Base-by-base conservation (phyloP, 2,888 invertebrate species). In the Watsonalla binaria region DNA sequence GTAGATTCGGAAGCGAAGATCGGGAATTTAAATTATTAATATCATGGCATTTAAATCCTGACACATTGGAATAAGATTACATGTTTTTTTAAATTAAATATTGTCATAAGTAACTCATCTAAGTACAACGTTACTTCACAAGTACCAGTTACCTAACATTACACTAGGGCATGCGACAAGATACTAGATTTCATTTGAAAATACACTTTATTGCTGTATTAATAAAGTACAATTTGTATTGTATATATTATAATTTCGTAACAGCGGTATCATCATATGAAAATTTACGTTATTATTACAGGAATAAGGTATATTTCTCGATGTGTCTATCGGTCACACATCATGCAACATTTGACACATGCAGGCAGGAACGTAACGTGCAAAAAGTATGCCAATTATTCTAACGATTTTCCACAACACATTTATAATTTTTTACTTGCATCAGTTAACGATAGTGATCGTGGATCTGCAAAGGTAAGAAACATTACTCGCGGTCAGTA, bases 291-390 rank as follows among this genome's bases (percentile, higher is more conserved):
- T 42, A 42, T 11, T 2, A 2, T 5, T 1, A 11, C 5, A 8
- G 11, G 4, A 42, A 42, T 42, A 42, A 42, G 42, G 11, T 5
- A 42, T 0, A 42, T 4, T 42, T 11, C 11, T 8, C 42, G 42
- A 42, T 42, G 42, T 11, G 42, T 42, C 42, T 42, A 42, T 51
- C 6, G 15, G 47, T 47, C 34, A 45, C 54, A 47, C 42, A 13
- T 11, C 54, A 52, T 35, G 47, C 60, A 49, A 51, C 14, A 51
- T 51, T 51, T 57, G 60, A 51, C 63, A 62, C 58, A 65, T 55
- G 47, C 11, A 42, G 42, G 42, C 8, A 42, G 11, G 11, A 11
- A 42, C 61, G 62, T 61, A 53, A 6, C 33, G 53, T 54, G 11
- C 42, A 42, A 11, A 11, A 8, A 42, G 11, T 11, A 11, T 11